Percentiles rank a stretch among this genome's conserved stretches.
These are phyloP conservation scores for Xiphorhynchus elegans DNA, from an alignment of 2,113 vertebrate species.

Conservation along the genomic window DNA sequence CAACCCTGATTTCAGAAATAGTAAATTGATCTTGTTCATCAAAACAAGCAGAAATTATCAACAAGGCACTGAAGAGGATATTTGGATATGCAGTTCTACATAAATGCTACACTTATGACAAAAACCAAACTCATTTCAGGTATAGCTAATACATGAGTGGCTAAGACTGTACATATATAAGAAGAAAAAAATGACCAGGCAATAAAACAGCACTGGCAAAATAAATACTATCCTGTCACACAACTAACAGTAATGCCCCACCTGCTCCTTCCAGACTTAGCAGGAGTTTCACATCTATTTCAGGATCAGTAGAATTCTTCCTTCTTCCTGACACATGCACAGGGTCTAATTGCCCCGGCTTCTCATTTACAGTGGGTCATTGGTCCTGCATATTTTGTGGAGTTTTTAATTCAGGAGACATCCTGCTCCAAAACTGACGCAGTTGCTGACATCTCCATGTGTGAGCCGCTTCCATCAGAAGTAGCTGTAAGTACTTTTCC, in stretches of 20 bases:
- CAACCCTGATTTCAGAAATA: neutral
- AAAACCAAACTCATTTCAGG: neutral
- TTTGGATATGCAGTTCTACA: neutral
- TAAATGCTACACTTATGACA: neutral
- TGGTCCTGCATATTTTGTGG: constrained; percentile 55
- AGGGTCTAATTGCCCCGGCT: neutral
- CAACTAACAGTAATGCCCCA: neutral
- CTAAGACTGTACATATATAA: neutral
- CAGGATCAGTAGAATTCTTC: neutral
- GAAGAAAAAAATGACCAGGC: neutral
- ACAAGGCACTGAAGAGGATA: neutral
- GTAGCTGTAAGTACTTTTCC: constrained; percentile 32
- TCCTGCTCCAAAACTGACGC: constrained; percentile 28
- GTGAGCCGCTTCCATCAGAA: neutral
- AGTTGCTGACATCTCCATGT: neutral
- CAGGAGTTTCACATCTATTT: neutral
- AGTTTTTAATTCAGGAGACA: constrained; percentile 70
- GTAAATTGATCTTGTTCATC: neutral
- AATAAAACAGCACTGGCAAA: neutral
- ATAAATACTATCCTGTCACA: neutral
- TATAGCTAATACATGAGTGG: neutral
- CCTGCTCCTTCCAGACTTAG: neutral
- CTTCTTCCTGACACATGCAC: neutral
- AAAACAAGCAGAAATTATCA: neutral
- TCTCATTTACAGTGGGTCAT: constrained; percentile 43